Conservation (phyloP, 1,140 invertebrate genomes). For the Mycetomoellerius zeteki region DNA sequence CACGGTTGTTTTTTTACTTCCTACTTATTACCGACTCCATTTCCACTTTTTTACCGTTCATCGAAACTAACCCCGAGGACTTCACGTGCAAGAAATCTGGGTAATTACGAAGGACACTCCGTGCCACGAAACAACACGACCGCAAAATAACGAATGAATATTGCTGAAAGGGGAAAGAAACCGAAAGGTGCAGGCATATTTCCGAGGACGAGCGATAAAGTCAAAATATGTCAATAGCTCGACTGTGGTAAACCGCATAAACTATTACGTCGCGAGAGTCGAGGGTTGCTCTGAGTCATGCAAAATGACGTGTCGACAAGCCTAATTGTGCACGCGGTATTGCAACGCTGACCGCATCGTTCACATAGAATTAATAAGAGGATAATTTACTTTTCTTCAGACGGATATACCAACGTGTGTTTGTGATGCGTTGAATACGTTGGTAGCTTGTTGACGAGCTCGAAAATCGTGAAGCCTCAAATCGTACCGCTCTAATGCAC, state of each 20-base stretch:
- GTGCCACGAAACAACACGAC: slow-evolving; percentile 47
- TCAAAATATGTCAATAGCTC: slow-evolving; percentile 86
- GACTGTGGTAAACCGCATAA: slow-evolving; percentile 83
- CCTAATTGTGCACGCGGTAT: slow-evolving; percentile 63
- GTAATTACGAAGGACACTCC: slow-evolving; percentile 28
- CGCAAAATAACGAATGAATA: slow-evolving; percentile 54
- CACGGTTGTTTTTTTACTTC: slow-evolving; percentile 25
- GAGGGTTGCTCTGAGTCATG: slow-evolving; percentile 81
- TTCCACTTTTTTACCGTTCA: slow-evolving; percentile 14
- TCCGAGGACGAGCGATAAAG: slow-evolving; percentile 69
- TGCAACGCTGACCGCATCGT: slow-evolving; percentile 53
- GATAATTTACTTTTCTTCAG: slow-evolving; percentile 45
- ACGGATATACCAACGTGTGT: background rate
- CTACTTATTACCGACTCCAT: background rate
- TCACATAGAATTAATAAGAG: slow-evolving; percentile 61
- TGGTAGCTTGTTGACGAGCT: slow-evolving; percentile 4
- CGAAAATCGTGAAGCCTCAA: slow-evolving; percentile 70
- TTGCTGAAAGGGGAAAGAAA: slow-evolving; percentile 13
- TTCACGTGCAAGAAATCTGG: slow-evolving; percentile 29
- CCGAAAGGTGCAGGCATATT: slow-evolving; percentile 2
- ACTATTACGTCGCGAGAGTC: slow-evolving; percentile 64
- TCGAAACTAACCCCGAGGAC: background rate
- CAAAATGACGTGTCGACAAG: slow-evolving; percentile 85
- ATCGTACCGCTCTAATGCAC: slow-evolving; percentile 47
- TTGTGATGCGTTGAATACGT: slow-evolving; percentile 1